These are phyloP conservation scores for cattle (Bos taurus) DNA, from an alignment of 2,113 vertebrate species.

Conservation along the genomic window DNA sequence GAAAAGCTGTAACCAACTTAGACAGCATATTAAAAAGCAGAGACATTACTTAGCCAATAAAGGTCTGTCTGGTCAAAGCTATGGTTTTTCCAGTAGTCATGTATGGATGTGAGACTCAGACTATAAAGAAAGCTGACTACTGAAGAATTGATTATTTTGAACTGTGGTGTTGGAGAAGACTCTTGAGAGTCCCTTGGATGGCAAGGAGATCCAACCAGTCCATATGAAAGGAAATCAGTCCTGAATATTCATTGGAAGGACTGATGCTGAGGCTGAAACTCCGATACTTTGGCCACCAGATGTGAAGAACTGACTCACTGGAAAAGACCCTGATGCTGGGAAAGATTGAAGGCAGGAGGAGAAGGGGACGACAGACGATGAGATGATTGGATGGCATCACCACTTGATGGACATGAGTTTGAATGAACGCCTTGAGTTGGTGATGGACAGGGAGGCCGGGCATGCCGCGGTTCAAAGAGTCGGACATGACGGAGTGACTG, in stretches of 20 bases:
- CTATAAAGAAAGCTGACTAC: background rate
- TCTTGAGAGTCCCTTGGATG: background rate
- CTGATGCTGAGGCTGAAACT: background rate
- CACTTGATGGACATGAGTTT: background rate
- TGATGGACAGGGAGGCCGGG: background rate
- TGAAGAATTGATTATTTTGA: background rate
- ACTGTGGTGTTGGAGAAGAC: background rate
- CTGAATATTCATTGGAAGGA: background rate
- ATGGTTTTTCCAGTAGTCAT: background rate
- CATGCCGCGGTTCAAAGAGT: background rate
- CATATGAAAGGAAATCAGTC: background rate
- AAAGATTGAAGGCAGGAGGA: background rate
- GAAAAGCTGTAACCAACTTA: background rate
- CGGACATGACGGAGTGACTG: fast-evolving
- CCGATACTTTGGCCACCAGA: background rate
- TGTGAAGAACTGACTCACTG: background rate
- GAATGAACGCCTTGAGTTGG: fast-evolving
- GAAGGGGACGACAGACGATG: background rate
- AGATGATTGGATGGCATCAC: background rate
- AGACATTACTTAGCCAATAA: background rate
- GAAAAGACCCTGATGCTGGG: background rate
- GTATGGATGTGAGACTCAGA: background rate
- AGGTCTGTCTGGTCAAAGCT: background rate
- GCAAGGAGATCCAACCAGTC: background rate
- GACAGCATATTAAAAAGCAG: background rate